Percentiles rank a stretch among this genome's conserved stretches.
Evolutionary conservation across 2,113 vertebrate species (phyloP).

Genomic region (Lucifuga dentata): DNA sequence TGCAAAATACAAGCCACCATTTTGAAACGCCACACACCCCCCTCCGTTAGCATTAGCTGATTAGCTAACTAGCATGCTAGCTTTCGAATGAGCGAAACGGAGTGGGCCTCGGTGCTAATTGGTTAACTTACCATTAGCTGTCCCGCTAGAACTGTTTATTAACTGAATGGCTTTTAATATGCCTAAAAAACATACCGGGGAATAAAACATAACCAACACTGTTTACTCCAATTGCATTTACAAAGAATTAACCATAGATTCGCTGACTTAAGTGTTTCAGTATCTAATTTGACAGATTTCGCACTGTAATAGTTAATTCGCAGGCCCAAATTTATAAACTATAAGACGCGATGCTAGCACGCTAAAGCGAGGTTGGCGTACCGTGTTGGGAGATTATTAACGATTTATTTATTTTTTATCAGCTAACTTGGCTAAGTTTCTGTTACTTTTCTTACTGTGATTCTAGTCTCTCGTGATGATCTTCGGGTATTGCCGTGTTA

Average conservation of each 20-base stretch:
- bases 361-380: not conserved
- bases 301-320: not conserved
- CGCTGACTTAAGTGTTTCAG: not conserved
- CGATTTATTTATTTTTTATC: not conserved
- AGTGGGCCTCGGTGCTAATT: constrained; percentile 42
- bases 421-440: rapidly evolving
- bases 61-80: constrained; percentile 71
- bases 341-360: constrained; percentile 57
- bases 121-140: constrained; percentile 33
- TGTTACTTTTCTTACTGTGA: not conserved
- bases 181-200: not conserved
- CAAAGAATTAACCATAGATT: not conserved
- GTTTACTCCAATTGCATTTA: rapidly evolving
- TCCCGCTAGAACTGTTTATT: not conserved
- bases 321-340: constrained; percentile 39
- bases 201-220: not conserved
- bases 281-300: not conserved
- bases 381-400: constrained; percentile 3
- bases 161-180: not conserved
- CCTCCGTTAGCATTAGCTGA: constrained; percentile 62
- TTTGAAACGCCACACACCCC: constrained; percentile 84
- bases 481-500: constrained; percentile 25
- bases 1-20: constrained; percentile 83
- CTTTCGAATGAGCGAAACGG: constrained; percentile 26
- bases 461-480: not conserved